Evolutionary conservation across 2,113 vertebrate genomes (phyloP).

Genomic region (Mesocricetus auratus): DNA sequence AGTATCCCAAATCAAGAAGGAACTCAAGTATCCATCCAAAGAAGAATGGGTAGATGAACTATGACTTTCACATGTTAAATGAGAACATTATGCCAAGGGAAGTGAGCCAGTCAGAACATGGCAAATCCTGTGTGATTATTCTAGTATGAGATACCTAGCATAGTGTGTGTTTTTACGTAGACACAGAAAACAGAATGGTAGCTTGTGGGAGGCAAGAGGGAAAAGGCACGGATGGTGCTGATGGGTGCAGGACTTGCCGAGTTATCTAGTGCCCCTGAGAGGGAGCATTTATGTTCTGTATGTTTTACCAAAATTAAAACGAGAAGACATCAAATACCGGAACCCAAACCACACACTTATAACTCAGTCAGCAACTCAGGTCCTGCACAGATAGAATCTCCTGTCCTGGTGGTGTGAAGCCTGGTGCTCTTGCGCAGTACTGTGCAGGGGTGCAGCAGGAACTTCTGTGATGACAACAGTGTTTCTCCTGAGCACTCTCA

Average conservation of each 20-base stretch:
- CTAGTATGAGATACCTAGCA: background rate
- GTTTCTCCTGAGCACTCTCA: background rate
- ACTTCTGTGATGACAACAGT: background rate
- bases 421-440: background rate
- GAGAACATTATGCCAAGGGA: background rate
- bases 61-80: background rate
- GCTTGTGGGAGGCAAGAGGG: accelerated
- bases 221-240: background rate
- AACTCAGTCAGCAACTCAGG: background rate
- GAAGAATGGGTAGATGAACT: background rate
- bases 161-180: background rate
- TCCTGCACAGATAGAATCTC: background rate
- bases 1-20: background rate
- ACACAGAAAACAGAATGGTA: background rate
- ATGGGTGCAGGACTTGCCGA: background rate
- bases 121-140: background rate
- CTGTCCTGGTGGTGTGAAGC: background rate
- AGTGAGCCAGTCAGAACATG: background rate
- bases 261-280: background rate
- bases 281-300: background rate
- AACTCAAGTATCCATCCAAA: background rate
- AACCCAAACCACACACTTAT: background rate
- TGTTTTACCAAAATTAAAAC: slow-evolving; percentile 19
- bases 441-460: background rate
- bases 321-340: background rate